Evolutionary conservation across 2,888 invertebrate species (phyloP), one percentile per base, ranked within the genome.

Genomic region (Chrysodeixis includens): DNA sequence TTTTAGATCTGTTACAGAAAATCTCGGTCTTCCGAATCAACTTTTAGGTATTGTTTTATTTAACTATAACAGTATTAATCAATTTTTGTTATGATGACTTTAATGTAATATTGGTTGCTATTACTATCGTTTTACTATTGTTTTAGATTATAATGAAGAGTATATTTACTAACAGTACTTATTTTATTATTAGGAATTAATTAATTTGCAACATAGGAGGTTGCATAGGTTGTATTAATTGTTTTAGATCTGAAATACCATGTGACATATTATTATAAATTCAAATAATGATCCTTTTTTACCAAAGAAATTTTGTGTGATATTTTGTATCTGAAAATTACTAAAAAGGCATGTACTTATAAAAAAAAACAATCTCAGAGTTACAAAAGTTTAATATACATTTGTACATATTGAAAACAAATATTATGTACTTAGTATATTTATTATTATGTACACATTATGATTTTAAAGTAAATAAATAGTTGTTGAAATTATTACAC

Each of bases 391-490:
- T 92, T 93, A 93, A 90, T 94, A 90, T 93, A 94, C 93, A 93
- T 93, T 93, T 94, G 93, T 94, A 94, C 94, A 94, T 81, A 83
- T 89, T 88, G 84, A 82, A 88, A 91, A 83, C 84, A 88, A 88
- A 90, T 89, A 88, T 88, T 86, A 91, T 92, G 90, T 93, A 91
- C 89, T 89, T 89, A 89, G 82, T 87, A 88, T 85, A 85, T 85
- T 81, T 83, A 85, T 87, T 87, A 87, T 87, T 93, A 93, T 94
- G 89, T 94, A 94, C 93, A 93, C 81, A 83, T 85, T 86, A 87
- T 83, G 81, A 82, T 87, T 88, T 85, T 84, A 83, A 86, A 88
- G 81, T 83, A 79, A 94, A 95, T 94, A 94, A 95, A 94, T 94
- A 94, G 86, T 90, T 88, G 86, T 87, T 88, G 86, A 87, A 85